Evolutionary conservation across 1,140 invertebrate genomes (phyloP).

Genomic region (Drosophila nasuta): DNA sequence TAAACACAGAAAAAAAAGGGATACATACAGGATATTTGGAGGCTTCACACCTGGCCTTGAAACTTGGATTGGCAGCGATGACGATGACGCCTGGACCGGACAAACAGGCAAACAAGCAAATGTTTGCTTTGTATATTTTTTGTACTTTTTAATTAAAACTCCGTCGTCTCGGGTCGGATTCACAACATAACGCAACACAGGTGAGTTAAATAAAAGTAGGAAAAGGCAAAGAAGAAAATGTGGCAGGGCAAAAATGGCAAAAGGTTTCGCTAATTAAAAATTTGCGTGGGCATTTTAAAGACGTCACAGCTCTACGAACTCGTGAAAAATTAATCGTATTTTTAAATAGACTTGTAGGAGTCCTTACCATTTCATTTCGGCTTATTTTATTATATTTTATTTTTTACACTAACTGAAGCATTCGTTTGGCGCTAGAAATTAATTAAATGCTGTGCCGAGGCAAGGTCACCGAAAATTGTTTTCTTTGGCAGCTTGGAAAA

Average conservation of each 20-base stretch:
- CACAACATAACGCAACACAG: conserved; percentile 11
- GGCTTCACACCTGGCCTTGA: conserved; percentile 27
- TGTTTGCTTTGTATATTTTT: conserved; percentile 48
- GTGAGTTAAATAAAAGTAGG: conserved; percentile 12
- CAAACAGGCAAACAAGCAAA: conserved; percentile 40
- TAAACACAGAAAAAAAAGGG: conserved; percentile 9
- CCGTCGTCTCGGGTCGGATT: conserved; percentile 46
- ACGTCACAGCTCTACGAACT: conserved; percentile 25
- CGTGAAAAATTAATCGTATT: conserved; percentile 72
- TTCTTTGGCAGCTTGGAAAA: conserved; percentile 28
- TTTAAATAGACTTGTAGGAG: conserved; percentile 64
- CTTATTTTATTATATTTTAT: conserved; percentile 12
- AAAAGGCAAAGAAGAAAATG: conserved; percentile 23
- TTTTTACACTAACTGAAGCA: conserved; percentile 27
- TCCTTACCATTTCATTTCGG: conserved; percentile 20
- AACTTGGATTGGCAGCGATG: conserved; percentile 6
- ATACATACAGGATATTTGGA: conserved; percentile 30
- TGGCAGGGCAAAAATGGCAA: conserved; percentile 32
- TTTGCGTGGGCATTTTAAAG: conserved; percentile 55
- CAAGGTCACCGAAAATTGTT: conserved; percentile 61
- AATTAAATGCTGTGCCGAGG: conserved; percentile 59
- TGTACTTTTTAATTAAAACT: conserved; percentile 74
- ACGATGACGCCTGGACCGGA: background rate
- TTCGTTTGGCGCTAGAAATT: conserved; percentile 67
- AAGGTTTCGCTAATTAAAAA: conserved; percentile 72